Evolutionary conservation across 2,113 vertebrate genomes (phyloP), one percentile per base, ranked within the genome.

Genomic region (Parus major): DNA sequence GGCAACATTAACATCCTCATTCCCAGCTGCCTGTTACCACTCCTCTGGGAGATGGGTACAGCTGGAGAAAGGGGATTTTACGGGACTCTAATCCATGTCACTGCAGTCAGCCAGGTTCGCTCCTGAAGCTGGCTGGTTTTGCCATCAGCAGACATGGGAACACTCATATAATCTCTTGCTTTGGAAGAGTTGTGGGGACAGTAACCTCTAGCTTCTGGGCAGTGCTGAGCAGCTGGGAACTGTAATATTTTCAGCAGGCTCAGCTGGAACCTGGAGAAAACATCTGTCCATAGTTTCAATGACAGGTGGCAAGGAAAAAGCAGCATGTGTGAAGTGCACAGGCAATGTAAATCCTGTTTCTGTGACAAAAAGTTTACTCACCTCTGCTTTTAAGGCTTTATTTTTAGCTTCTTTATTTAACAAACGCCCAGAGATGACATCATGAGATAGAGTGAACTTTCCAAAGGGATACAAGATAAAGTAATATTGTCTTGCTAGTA

Each of bases 231-330:
- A 96, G 92, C 94, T 94, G 88, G 52, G 64, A 96, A 63, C 55
- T 70, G 79, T 35, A 77, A 33, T 83, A 88, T 92, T 93, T 94
- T 94, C 88, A 97, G 86, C 91, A 86, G 41, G 83, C 82, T 95
- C 95, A 97, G 86, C 88, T 90, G 86, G 86, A 96, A 94, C 29
- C 76, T 31, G 21, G 15, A 86, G 29, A 83, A 94, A 92, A 68
- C 94, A 94, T 88, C 91, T 95, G 94, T 68, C 91, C 56, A 10
- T 10, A 59, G 65, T 78, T 90, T 59, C 82, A 77, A 5, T 29
- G 68, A 55, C 96, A 95, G 86, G 91, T 94, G 94, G 92, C 82
- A 95, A 94, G 44, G 36, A 81, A 90, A 79, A 85, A 69, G 61
- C 50, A 47, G 12, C 2, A 3, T 18, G 12, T 50, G 70, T 68